phyloP scores from a whole-genome alignment of 2,888 invertebrate genomes.

The Dryococelus australis region DNA sequence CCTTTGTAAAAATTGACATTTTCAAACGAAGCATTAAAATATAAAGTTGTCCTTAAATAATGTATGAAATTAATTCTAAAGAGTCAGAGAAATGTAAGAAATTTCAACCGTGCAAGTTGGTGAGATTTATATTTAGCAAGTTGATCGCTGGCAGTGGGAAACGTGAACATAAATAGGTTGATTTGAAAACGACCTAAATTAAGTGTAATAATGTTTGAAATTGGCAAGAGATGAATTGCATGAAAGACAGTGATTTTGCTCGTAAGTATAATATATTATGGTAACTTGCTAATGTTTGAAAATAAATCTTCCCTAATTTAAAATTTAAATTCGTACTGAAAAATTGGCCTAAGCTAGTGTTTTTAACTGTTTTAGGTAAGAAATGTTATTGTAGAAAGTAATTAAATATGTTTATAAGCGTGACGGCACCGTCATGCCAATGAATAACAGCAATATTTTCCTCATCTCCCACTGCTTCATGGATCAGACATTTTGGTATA shows the following conservation, averaged over 20 bases:
- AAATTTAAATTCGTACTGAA: too few relatives aligned
- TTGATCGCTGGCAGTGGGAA: constrained; percentile 4
- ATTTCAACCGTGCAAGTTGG: not conserved
- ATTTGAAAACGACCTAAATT: not conserved
- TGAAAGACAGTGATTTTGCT: not conserved
- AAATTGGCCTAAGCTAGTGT: too few relatives aligned
- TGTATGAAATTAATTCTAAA: not conserved
- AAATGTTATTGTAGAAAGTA: too few relatives aligned
- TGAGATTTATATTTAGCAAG: constrained; percentile 5
- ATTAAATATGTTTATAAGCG: too few relatives aligned
- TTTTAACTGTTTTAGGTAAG: too few relatives aligned
- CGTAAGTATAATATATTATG: not conserved
- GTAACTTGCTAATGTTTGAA: not conserved
- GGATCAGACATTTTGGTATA: too few relatives aligned
- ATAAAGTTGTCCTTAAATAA: not conserved
- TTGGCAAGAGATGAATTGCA: not conserved
- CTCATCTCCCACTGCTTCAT: too few relatives aligned
- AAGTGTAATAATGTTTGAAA: not conserved
- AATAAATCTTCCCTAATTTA: not conserved
- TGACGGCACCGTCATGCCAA: too few relatives aligned
- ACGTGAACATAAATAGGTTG: constrained; percentile 5
- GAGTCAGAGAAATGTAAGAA: not conserved
- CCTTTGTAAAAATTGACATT: not conserved
- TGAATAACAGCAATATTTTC: too few relatives aligned
- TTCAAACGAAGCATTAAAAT: not conserved